phyloP scores from a whole-genome alignment of 2,888 invertebrate species.

The Harmothoe impar region DNA sequence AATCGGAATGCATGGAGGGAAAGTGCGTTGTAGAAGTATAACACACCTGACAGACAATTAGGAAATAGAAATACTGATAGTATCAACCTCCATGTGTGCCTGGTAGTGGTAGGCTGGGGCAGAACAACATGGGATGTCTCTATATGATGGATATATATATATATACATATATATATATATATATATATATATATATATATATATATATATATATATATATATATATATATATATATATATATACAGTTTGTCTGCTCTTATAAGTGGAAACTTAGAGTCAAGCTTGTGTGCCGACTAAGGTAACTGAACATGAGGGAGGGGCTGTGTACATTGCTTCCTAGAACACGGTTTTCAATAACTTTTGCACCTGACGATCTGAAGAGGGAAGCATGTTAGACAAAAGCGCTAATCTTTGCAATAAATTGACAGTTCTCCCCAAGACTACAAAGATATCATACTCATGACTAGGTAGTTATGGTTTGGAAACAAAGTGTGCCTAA shows the following conservation, averaged over 20 bases:
- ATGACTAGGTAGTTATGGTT: background rate
- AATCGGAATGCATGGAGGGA: no score
- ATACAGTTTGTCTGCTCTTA: no score
- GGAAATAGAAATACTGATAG: background rate
- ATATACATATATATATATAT: no score
- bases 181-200: no score
- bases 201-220: no score
- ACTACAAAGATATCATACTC: no score
- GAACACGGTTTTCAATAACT: background rate
- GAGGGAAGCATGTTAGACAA: background rate
- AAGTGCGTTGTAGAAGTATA: no score
- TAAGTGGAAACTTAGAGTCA: background rate
- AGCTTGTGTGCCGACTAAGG: background rate
- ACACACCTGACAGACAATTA: no score
- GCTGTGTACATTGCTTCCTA: slow-evolving; percentile 17
- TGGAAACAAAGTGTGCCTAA: background rate
- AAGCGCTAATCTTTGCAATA: no score
- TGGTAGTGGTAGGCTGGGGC: background rate
- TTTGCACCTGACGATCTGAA: slow-evolving; percentile 6
- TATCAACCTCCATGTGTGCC: background rate
- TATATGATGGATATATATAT: background rate
- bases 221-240: no score
- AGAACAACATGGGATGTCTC: no score
- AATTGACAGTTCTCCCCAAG: no score
- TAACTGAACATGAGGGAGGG: background rate